Evolutionary conservation across 2,797 vertebrate species (phyloP), one percentile per base, ranked within the genome.

Genomic region (Muscicapa striata): DNA sequence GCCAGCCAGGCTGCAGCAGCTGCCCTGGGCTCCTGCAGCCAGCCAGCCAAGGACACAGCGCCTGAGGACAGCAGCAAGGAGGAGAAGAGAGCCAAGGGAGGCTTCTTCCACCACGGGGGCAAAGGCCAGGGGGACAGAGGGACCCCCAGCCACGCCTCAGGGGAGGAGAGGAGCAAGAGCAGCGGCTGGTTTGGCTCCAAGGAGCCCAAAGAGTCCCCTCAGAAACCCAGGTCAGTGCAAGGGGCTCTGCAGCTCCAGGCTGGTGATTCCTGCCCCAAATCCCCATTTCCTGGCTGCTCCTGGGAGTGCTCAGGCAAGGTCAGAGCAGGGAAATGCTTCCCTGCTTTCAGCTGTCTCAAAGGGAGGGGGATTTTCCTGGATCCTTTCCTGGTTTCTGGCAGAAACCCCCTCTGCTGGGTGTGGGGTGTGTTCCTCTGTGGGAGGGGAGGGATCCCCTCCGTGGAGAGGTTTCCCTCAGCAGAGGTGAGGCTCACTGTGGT

Each of bases 191-290:
- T 99, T 38, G 98, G 98, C 70, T 98, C 98, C 15, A 99, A 98
- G 98, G 99, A 99, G 41, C 54, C 96, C 23, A 98, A 98, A 96
- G 98, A 98, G 93, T 87, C 95, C 24, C 89, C 94, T 55, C 98
- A 96, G 72, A 99, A 98, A 97, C 98, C 98, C 97, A 99, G 99
- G 99, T 99, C 98, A 96, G 99, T 98, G 78, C 5, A 36, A 48
- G 0, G 14, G 40, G 43, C 2, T 27, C 9, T 12, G 29, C 43
- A 14, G 0, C 1, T 19, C 38, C 32, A 21, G 41, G 52, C 27
- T 24, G 4, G 19, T 14, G 43, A 11, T 51, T 51, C n/a, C 54
- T 68, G 88, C 38, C 77, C 83, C 68, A 12, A 52, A 26, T 29
- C 51, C 46, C n/a, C 0, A 0, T 9, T 38, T 30, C 19, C 62